Evolutionary conservation across 2,888 invertebrate species (phyloP), one percentile per base, ranked within the genome.

Genomic region (Cybosia mesomella): DNA sequence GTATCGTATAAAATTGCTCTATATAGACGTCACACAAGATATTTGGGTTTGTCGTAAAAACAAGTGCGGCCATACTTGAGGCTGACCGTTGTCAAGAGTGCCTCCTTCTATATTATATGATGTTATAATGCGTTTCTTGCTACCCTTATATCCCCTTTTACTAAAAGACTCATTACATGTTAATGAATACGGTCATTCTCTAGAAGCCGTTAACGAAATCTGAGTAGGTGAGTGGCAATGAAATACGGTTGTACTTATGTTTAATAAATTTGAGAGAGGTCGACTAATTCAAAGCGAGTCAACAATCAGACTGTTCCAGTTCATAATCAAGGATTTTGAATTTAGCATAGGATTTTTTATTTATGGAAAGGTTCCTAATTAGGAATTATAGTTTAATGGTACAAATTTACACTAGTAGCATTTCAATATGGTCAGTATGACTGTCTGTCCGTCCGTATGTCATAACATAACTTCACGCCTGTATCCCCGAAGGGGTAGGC

Each of bases 31-130:
- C 43, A 66, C 43, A 66, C 64, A 55, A 60, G 57, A 65, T 66
- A 67, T 70, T 70, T 53, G 61, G 64, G 62, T 34, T 15, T 22
- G 39, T 28, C 43, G 49, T 68, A 67, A 70, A 75, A 72, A 68
- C 34, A 70, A 22, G 34, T 58, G 55, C 15, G 43, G 28, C 21
- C 34, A n/a, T 13, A 58, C 32, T 66, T n/a, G 58, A 21, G 55
- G 49, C 53, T 55, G 71, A 71, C 75, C 67, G 68, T 11, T 68
- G 57, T 64, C 60, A 60, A 61, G 2, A 28, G 24, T 58, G 1
- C 49, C 36, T 34, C 9, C 58, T 43, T 49, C 15, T 13, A n/a
- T 63, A 39, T 34, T 28, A 10, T 34, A 64, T 59, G 13, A 54
- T 22, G 10, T 36, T 24, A 63, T 57, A 43, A 54, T 55, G 49